Base-by-base conservation (phyloP, 1,140 invertebrate genomes). In the Potamilus streckersoni region DNA sequence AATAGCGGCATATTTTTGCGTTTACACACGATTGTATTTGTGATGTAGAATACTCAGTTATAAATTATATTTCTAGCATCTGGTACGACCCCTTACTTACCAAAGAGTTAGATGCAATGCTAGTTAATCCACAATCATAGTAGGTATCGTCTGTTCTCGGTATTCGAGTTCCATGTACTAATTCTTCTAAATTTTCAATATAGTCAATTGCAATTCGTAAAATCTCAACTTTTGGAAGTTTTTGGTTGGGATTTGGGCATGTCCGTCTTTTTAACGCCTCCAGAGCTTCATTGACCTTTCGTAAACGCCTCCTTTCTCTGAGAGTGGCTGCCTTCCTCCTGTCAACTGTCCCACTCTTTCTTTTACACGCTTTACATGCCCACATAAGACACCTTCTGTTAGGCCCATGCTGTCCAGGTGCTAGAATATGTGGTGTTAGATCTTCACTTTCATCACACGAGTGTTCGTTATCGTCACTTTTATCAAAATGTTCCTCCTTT, bases 261-360 rank as follows among this genome's bases (percentile, higher is more conserved):
- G 97, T 98, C 79, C 97, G 90, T 84, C 95, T 91, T 87, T 99
- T 97, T 61, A 99, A 90, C 49, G 96, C 93, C 89, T 99, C 98
- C 90, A 99, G 99, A 0, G 98, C 98, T 90, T 99, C 98, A 89
- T 99, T 99, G 79, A 99, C 97, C 93, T 98, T 98, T 85, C 96
- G 92, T 58, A 99, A 92, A 77, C 98, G 92, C 79, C 97, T 91
- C 79, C 98, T 91, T 89, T 99, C 98, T 0, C 98, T 91, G 87
- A 99, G 92, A 0, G 98, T 99, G 2, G 98, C 98, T 12, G 98
- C 97, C 92, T 98, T 98, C 84, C 98, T 92, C 61, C 98, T 91
- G 89, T 99, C 97, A 1, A 98, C 95, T 8, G 96, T 95, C 20
- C 97, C 95, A 8, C 94, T 96, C 90, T 97, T 97, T 90, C 95